Conservation (phyloP, 2,797 vertebrate species). For the Dryobates pubescens region DNA sequence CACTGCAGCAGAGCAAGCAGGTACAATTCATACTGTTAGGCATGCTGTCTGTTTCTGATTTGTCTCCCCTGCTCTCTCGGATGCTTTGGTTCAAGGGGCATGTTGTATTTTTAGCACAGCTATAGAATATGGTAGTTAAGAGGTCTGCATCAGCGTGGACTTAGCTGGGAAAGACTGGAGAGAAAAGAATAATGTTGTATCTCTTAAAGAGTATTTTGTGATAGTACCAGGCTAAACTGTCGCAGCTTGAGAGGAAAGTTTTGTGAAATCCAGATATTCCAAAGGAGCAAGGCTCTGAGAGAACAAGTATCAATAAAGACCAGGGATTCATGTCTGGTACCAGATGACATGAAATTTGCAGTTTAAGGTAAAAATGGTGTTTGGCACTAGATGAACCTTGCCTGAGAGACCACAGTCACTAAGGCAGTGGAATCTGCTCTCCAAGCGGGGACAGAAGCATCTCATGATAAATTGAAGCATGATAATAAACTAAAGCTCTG, state of each 20-base stretch:
- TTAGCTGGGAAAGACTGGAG: neutral
- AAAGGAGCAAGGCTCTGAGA: neutral
- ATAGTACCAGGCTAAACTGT: neutral
- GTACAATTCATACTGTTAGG: fast-evolving
- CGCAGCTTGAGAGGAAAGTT: neutral
- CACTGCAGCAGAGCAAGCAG: neutral
- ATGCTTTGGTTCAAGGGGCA: neutral
- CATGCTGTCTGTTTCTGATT: neutral
- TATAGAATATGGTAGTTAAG: neutral
- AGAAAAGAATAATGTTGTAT: neutral
- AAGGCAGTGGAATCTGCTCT: neutral
- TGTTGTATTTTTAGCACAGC: neutral
- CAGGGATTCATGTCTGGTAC: neutral
- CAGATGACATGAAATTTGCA: neutral
- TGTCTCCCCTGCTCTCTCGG: neutral
- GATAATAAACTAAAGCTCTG: neutral
- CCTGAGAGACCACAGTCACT: neutral
- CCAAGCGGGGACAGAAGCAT: neutral
- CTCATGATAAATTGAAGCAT: neutral
- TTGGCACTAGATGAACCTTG: neutral
- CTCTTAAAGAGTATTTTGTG: neutral
- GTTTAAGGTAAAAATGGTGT: neutral
- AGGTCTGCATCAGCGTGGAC: neutral
- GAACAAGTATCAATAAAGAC: neutral
- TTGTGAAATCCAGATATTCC: neutral